A percentile compares a stretch with the other conserved stretches of the same genome.
These are phyloP conservation scores for Zophobas atratus DNA, from an alignment of 1,140 invertebrate species.

Conservation along the genomic window DNA sequence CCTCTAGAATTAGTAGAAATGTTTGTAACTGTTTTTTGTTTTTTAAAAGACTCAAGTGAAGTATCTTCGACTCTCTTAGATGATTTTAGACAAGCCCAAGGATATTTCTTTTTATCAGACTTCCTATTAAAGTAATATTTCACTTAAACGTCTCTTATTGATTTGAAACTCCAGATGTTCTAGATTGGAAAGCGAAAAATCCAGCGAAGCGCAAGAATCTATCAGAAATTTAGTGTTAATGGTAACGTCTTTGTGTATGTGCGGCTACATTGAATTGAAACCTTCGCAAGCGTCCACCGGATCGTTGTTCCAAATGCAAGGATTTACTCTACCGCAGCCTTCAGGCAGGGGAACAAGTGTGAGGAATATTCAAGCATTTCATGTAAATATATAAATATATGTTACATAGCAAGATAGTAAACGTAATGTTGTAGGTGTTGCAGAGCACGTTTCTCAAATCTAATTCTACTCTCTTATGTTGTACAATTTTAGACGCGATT, in stretches of 20 bases:
- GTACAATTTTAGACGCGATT: constrained; percentile 95
- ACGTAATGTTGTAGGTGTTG: constrained; percentile 80
- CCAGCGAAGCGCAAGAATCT: constrained; percentile 88
- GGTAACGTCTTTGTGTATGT: constrained; percentile 94
- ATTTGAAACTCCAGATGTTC: constrained; percentile 56
- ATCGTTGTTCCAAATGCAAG: constrained; percentile 93
- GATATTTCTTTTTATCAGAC: constrained; percentile 95
- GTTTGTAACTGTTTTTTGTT: constrained; percentile 98
- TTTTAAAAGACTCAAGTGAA: constrained; percentile 98
- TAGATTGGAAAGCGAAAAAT: constrained; percentile 83
- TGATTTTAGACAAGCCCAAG: constrained; percentile 95
- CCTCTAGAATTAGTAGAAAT: constrained; percentile 98
- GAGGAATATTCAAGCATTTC: constrained; percentile 95
- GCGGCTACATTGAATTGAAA: constrained; percentile 91
- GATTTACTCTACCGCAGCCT: constrained; percentile 92
- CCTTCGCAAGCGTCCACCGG: constrained; percentile 88
- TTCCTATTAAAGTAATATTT: constrained; percentile 90
- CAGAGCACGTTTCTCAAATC: constrained; percentile 95
- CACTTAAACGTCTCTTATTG: not conserved
- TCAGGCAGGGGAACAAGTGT: constrained; percentile 91
- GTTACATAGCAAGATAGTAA: not conserved
- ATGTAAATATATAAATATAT: constrained; percentile 72
- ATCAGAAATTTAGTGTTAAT: constrained; percentile 94
- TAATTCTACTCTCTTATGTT: constrained; percentile 86
- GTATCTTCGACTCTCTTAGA: constrained; percentile 95